A percentile compares a stretch with the other conserved stretches of the same genome.
phyloP scores from a whole-genome alignment of 2,797 vertebrate genomes.

The Protosalanx chinensis region DNA sequence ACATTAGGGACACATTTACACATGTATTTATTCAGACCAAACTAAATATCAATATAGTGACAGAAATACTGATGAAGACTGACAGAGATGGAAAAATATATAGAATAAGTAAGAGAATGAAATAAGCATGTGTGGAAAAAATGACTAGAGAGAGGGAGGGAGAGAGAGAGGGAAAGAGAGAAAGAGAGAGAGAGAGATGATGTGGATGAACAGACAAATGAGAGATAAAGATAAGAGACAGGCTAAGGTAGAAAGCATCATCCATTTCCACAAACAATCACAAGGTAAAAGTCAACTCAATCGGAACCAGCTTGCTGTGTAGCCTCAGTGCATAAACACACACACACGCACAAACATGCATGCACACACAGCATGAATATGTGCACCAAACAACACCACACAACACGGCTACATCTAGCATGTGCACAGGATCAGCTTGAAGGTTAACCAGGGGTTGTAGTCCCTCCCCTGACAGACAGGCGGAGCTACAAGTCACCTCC shows the following conservation, averaged over 20 bases:
- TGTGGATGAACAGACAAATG: background rate
- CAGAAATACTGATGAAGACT: background rate
- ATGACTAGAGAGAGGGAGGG: background rate
- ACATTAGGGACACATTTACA: background rate
- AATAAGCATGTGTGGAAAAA: too few species aligned
- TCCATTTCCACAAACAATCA: conserved; percentile 36
- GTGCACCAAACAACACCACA: background rate
- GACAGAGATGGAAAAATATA: background rate
- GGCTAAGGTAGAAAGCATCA: conserved; percentile 13
- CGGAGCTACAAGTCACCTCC: conserved; percentile 7
- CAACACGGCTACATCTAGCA: background rate
- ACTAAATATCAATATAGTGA: conserved; percentile 4
- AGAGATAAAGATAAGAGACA: too few species aligned
- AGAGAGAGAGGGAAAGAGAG: background rate
- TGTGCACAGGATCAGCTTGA: background rate
- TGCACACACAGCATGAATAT: background rate
- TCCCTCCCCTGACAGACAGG: conserved; percentile 25
- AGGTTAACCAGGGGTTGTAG: background rate
- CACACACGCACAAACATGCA: background rate
- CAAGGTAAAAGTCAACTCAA: conserved; percentile 27
- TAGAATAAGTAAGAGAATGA: background rate
- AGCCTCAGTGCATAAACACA: background rate
- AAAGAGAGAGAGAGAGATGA: background rate
- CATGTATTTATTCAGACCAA: conserved; percentile 18
- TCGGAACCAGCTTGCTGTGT: conserved; percentile 24